phyloP scores from a whole-genome alignment of 2,113 vertebrate genomes.

The Perccottus glenii region DNA sequence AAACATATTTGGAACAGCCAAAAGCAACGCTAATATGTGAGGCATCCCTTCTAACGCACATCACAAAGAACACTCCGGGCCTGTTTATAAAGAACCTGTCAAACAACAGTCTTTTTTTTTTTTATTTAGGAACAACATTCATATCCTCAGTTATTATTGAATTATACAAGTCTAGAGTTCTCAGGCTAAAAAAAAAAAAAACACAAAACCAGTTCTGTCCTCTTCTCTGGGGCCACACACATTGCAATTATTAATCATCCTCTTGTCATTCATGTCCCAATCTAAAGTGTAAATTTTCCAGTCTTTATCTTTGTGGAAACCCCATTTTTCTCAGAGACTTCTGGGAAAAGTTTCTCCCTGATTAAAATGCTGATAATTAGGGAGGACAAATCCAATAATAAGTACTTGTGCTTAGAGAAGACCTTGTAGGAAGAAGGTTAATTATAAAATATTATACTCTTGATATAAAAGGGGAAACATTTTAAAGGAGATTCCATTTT shows the following conservation, averaged over 20 bases:
- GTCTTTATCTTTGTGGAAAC: slow-evolving; percentile 21
- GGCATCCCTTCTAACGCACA: no score
- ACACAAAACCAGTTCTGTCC: slow-evolving; percentile 1
- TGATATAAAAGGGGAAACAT: background rate
- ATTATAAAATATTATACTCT: background rate
- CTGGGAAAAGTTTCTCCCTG: slow-evolving; percentile 1
- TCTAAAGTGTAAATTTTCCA: slow-evolving; percentile 1
- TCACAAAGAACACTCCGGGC: no score
- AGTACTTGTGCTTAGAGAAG: background rate
- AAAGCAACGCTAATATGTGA: no score
- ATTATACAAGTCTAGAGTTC: slow-evolving; percentile 15
- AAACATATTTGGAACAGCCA: no score
- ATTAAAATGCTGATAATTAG: background rate
- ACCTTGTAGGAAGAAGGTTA: background rate
- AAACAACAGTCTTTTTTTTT: no score
- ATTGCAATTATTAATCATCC: background rate
- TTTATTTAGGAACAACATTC: no score
- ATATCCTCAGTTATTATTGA: slow-evolving; percentile 14
- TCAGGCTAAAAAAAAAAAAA: background rate
- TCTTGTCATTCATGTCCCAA: slow-evolving; percentile 10
- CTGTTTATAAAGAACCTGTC: no score
- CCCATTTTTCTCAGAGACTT: background rate
- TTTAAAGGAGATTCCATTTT: background rate
- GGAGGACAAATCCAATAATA: background rate
- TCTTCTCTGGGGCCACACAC: slow-evolving; percentile 15